Base-by-base conservation (phyloP, 1,140 invertebrate genomes). In the Lordiphosa mommai region DNA sequence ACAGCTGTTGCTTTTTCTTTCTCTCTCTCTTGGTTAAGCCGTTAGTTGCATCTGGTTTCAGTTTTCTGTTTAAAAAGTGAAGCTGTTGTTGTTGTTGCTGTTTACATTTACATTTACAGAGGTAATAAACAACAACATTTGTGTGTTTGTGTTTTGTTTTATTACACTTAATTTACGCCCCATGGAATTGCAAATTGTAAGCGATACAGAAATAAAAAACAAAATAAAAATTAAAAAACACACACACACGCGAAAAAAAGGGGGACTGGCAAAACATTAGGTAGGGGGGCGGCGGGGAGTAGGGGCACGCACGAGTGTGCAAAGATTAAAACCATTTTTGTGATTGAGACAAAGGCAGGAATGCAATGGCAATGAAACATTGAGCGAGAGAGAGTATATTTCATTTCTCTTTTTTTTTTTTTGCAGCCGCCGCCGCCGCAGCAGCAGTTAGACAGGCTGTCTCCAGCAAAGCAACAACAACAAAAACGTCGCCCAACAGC, bases 321-420 rank as follows among this genome's bases (percentile, higher is more conserved):
- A 71, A 82, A 82, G 76, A 80, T 80, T 80, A 82, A 80, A 68
- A 69, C 55, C 50, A 33, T 29, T 76, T 82, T 80, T 40, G 37
- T 43, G 56, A 76, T 84, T 84, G 67, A 84, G 60, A 79, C 74
- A 82, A 82, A 84, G 77, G 61, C 23, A 1, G 17, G 17, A 41
- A 27, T 12, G 46, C 51, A 50, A 69, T 37, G 58, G 33, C n/a
- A 77, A 79, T 44, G 37, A 52, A 68, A 59, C 37, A 33, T 3
- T 2, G 29, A 32, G 37, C 7, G 38, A 10, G 14, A 34, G 38
- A 46, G 16, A 53, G 14, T 41, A 16, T 37, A 44, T 7, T 34
- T 5, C 9, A 23, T 23, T 4, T 43, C 12, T 12, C 4, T 40
- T n/a, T 40, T 9, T 6, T 12, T 40, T 5, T 29, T 13, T 29